phyloP scores from a whole-genome alignment of 2,113 vertebrate species.

The Anser cygnoides region DNA sequence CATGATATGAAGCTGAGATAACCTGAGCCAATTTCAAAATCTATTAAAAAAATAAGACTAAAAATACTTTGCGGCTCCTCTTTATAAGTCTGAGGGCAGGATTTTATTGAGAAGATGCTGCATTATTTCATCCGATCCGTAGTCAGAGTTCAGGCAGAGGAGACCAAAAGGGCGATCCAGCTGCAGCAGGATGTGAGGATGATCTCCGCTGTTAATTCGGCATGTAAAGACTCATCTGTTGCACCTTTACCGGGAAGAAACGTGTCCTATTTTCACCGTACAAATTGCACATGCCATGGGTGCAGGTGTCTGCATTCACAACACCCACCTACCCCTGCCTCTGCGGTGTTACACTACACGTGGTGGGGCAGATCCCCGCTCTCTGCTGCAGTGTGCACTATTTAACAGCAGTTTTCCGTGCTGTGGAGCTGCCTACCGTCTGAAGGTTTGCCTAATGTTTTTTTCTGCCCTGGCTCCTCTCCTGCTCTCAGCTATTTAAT shows the following conservation, averaged over 20 bases:
- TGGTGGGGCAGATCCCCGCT: neutral
- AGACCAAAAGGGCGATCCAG: neutral
- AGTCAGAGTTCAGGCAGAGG: neutral
- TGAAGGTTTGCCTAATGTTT: neutral
- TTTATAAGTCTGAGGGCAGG: neutral
- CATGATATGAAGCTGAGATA: neutral
- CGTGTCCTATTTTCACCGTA: accelerated
- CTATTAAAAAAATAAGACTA: neutral
- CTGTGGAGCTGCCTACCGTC: neutral
- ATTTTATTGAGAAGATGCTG: neutral
- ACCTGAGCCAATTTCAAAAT: neutral
- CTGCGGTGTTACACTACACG: accelerated
- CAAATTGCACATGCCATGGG: neutral
- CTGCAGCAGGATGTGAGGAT: neutral
- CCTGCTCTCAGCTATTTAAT: neutral
- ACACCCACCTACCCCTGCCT: neutral
- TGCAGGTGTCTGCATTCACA: accelerated
- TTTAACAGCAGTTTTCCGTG: neutral
- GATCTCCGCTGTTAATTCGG: neutral
- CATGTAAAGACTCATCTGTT: neutral
- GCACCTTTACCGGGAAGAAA: neutral
- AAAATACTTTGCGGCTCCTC: neutral
- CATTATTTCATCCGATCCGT: neutral
- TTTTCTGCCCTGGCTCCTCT: neutral
- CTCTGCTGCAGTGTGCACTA: neutral